phyloP scores from a whole-genome alignment of 2,797 vertebrate species.

The Muscicapa striata region DNA sequence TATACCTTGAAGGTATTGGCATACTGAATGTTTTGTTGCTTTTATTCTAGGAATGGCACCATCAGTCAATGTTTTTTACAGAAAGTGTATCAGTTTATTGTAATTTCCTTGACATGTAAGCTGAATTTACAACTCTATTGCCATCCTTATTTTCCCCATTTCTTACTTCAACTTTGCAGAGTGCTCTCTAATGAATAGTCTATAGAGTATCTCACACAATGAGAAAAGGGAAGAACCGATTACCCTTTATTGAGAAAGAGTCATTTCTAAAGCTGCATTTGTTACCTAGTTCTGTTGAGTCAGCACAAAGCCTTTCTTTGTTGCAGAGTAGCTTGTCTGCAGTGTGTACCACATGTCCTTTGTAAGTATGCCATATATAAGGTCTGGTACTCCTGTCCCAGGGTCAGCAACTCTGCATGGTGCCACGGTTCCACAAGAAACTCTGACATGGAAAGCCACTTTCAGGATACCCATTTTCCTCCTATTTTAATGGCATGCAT shows the following conservation, averaged over 20 bases:
- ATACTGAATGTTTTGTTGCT: not conserved
- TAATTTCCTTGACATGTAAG: not conserved
- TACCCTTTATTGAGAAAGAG: slow-evolving; percentile 4
- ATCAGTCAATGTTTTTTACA: not conserved
- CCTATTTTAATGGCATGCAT: not conserved
- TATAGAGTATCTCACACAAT: not conserved
- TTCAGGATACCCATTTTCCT: not conserved
- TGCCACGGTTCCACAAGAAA: not conserved
- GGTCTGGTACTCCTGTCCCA: not conserved
- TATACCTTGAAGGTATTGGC: not conserved
- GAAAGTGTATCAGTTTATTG: not conserved
- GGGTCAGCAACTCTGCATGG: not conserved
- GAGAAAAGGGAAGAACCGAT: not conserved
- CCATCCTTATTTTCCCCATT: not conserved
- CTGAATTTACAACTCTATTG: slow-evolving; percentile 16
- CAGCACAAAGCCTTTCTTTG: slow-evolving; percentile 12
- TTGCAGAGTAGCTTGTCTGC: not conserved
- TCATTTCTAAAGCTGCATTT: slow-evolving; percentile 16
- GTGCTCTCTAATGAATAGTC: slow-evolving; percentile 13
- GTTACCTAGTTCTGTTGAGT: not conserved
- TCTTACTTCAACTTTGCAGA: not conserved
- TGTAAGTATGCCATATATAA: not conserved
- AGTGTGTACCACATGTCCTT: not conserved
- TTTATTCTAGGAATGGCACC: not conserved
- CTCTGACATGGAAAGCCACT: not conserved